Percentiles rank a stretch among this genome's conserved stretches.
Conservation (phyloP, 2,888 invertebrate genomes). For the Coelinius sp. region DNA sequence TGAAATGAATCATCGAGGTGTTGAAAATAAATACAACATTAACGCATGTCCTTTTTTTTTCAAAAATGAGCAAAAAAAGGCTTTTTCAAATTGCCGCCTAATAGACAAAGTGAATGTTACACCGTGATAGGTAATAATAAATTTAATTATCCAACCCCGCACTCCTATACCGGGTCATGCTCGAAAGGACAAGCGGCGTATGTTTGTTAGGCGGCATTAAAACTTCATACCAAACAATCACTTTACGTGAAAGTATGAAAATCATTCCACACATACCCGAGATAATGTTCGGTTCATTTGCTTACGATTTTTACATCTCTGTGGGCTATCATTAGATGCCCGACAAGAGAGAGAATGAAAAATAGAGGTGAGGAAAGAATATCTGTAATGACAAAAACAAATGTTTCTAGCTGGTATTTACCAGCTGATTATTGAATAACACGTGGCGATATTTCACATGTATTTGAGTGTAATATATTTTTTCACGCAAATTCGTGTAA, state of each 20-base stretch:
- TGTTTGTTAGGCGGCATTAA: conserved; percentile 24
- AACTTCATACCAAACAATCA: conserved; percentile 62
- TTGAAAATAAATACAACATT: no score
- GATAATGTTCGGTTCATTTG: conserved; percentile 32
- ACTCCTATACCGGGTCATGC: conserved; percentile 60
- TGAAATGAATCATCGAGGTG: neutral
- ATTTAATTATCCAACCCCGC: conserved; percentile 65
- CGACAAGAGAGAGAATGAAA: conserved; percentile 21
- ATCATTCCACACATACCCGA: conserved; percentile 59
- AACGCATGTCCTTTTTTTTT: neutral
- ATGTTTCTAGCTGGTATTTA: neutral
- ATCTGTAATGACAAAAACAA: conserved; percentile 15
- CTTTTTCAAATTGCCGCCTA: conserved; percentile 7
- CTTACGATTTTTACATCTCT: conserved; percentile 1
- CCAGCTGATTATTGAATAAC: conserved; percentile 14
- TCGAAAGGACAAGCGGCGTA: conserved; percentile 59
- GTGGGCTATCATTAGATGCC: conserved; percentile 18
- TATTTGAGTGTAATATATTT: neutral
- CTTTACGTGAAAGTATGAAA: conserved; percentile 70
- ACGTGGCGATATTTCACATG: conserved; percentile 1
- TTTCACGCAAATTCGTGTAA: conserved; percentile 7
- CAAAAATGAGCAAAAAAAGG: neutral
- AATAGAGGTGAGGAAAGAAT: conserved; percentile 32
- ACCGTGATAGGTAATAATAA: conserved; percentile 52
- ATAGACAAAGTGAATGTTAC: conserved; percentile 22